Conservation (phyloP, 2,888 invertebrate species). For the Xestia sexstrigata region DNA sequence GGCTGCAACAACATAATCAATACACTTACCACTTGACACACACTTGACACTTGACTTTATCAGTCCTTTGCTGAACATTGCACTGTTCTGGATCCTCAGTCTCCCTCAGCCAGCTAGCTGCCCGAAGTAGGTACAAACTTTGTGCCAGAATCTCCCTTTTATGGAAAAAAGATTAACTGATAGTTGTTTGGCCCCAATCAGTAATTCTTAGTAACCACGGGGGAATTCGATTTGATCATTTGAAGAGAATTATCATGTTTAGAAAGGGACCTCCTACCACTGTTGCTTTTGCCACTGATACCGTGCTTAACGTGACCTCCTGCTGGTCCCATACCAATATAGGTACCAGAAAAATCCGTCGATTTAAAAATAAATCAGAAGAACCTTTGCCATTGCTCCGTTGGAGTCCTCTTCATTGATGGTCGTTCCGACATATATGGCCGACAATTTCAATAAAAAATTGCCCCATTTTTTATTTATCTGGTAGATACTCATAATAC, state of each 20-base stretch:
- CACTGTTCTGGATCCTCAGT: not conserved
- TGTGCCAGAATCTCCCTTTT: not conserved
- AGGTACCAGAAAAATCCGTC: not conserved
- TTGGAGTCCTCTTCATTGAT: not conserved
- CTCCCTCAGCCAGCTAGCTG: not conserved
- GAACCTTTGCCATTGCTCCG: not conserved
- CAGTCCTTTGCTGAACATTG: not conserved
- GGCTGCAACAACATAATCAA: not conserved
- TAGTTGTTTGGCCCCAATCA: not conserved
- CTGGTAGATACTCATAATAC: conserved; percentile 7
- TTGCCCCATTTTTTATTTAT: not conserved
- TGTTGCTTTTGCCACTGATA: conserved; percentile 3
- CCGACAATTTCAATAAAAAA: not conserved
- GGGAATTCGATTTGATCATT: conserved; percentile 4
- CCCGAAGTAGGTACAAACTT: not conserved
- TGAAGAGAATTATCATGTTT: not conserved
- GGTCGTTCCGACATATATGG: too few species aligned
- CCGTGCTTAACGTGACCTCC: conserved; percentile 4
- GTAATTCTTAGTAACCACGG: not conserved
- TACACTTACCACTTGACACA: too few species aligned
- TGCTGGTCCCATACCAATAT: not conserved
- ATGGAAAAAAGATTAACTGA: not conserved
- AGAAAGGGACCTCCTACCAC: conserved; percentile 9
- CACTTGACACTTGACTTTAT: not conserved
- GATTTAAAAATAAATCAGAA: not conserved